Evolutionary conservation across 2,888 invertebrate genomes (phyloP), one percentile per base, ranked within the genome.

Genomic region (Oxystoma pomonae): DNA sequence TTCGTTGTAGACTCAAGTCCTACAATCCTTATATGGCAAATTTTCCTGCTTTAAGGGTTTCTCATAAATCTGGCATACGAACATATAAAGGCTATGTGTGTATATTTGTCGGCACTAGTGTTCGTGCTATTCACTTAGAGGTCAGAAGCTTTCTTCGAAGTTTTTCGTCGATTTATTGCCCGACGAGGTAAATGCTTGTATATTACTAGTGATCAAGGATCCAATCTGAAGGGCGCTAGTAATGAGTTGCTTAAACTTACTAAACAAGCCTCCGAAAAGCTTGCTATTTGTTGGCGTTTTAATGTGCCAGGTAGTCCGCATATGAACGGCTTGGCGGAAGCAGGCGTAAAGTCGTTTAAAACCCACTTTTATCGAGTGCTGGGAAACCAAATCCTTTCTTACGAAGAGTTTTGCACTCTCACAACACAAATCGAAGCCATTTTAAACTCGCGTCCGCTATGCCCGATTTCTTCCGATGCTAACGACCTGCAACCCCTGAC

Each of bases 401-500:
- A 12, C 50, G 50, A 50, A 50, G 50, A 50, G 50, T 50, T 50
- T 50, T 9, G 12, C 9, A 50, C 50, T 12, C 50, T 50, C 50
- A 9, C n/a, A 9, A 50, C 12, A 12, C 50, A 50, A n/a, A n/a
- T 50, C 9, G 50, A 50, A 21, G 18, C 2, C 49, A 12, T 59
- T 2, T 12, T 59, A 5, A 59, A 59, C 20, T 59, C 59, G 3
- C 51, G 59, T 19, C 50, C 59, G 2, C 7, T 59, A 7, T 50
- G 16, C 9, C 16, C 3, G 16, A 2, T 16, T 16, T 2, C 3
- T 50, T 12, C 49, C 1, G 59, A 59, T 18, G 17, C 35, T 1
- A 59, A 50, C 20, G 50, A 59, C 18, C n/a, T 59, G 5, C 50
- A 16, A 7, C 51, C 59, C 3, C n/a, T 59, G 17, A 59, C 59